Evolutionary conservation across 2,888 invertebrate species (phyloP), one percentile per base, ranked within the genome.

Genomic region (Dolomedes plantarius): DNA sequence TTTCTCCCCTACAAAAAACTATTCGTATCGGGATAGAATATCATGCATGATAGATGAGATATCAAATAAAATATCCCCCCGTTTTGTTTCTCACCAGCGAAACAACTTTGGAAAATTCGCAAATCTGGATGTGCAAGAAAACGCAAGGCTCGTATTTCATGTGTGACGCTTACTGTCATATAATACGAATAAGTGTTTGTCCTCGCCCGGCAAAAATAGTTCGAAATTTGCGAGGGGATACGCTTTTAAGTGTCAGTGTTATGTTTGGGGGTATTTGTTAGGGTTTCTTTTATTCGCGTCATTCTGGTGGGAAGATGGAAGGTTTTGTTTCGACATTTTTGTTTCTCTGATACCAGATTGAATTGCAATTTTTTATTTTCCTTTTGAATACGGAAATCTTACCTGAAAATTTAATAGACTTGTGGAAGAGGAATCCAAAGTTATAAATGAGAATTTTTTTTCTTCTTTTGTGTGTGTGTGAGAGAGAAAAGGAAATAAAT

Each of bases 21-120:
- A 23, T 56, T 23, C 5, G 23, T 5, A 56, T 56, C 5, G 56
- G 68, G 46, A 62, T 74, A 75, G 81, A 68, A 81, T 83, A 83
- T 71, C 77, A 36, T 73, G 72, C 72, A 83, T 83, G 83, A 83
- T 83, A 83, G 83, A 83, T 83, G 83, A 65, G 77, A 83, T 83
- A 83, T 83, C 83, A 83, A 83, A 83, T 83, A 83, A 83, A 73
- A 83, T 73, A 83, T 83, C 83, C 67, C 41, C 77, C 72, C 50
- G 32, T 81, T 81, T 83, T 77, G 82, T 82, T 71, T 64, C 32
- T 65, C 64, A 7, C n/a, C n/a, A 27, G 7, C 29, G 27, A 73
- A 74, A 67, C 75, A 82, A 82, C 75, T 82, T 82, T 75, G 56
- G 6, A 76, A n/a, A 72, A 76, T 83, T 83, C 62, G 67, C 32